Conservation (phyloP, 1,140 invertebrate genomes). For the Pachypsylla venusta region DNA sequence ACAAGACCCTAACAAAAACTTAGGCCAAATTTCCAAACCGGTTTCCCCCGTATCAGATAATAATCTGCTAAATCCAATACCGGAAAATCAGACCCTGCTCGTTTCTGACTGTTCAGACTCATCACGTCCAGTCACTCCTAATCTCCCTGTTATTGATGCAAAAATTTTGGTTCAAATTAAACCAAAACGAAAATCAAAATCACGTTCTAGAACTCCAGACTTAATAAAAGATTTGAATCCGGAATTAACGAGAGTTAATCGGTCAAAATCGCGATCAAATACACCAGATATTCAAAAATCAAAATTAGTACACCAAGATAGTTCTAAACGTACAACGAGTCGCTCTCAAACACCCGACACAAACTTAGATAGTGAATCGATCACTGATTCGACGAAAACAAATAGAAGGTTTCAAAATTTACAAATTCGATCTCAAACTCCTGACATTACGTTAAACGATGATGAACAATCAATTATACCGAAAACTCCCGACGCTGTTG, state of each 20-base stretch:
- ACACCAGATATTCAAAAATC: no score
- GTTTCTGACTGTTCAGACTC: neutral
- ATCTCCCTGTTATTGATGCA: neutral
- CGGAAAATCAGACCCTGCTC: neutral
- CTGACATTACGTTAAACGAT: slow-evolving; percentile 1
- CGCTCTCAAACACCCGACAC: neutral
- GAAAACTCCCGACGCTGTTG: no score
- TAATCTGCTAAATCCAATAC: neutral
- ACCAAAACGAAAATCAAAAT: neutral
- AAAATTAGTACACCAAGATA: no score
- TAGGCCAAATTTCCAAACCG: neutral
- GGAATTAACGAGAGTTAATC: no score
- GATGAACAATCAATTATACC: neutral
- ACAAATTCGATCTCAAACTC: neutral
- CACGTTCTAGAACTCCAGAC: neutral
- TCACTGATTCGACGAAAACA: neutral
- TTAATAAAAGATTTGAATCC: no score
- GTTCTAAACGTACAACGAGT: neutral
- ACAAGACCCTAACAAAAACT: neutral
- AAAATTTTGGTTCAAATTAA: neutral
- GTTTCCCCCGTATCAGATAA: no score
- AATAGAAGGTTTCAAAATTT: neutral
- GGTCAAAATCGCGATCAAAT: no score
- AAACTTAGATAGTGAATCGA: neutral
- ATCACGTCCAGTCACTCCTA: neutral